Conservation (phyloP, 2,888 invertebrate genomes). For the Papilio elwesi region DNA sequence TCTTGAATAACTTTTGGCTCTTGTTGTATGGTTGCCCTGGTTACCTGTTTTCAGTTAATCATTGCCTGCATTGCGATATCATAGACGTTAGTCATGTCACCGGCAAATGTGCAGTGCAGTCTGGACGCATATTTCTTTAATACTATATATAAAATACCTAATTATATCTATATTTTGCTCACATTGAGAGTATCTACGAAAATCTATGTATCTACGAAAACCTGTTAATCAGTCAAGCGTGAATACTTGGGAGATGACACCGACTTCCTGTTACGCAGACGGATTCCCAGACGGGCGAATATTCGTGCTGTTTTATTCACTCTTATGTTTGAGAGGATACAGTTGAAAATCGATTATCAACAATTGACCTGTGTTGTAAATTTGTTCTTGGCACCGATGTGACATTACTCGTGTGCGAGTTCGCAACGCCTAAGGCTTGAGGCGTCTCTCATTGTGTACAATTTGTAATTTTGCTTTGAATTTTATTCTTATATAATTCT, state of each 20-base stretch:
- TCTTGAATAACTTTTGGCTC: conserved; percentile 27
- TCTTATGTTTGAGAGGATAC: neutral
- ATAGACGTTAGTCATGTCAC: conserved; percentile 5
- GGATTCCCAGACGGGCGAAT: conserved; percentile 20
- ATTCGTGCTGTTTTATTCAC: neutral
- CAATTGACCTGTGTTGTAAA: neutral
- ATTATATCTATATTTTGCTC: neutral
- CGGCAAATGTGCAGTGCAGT: too few relatives aligned
- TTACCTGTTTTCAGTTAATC: conserved; percentile 15
- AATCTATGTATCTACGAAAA: conserved; percentile 10
- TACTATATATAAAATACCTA: neutral
- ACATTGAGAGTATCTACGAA: conserved; percentile 1
- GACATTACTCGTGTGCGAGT: conserved; percentile 43
- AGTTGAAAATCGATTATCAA: conserved; percentile 17
- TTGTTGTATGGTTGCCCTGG: conserved; percentile 16
- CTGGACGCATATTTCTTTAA: too few relatives aligned
- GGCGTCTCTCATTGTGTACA: conserved; percentile 19
- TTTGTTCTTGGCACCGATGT: conserved; percentile 47
- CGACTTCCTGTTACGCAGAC: conserved; percentile 48
- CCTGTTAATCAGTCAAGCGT: conserved; percentile 31
- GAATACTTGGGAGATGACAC: conserved; percentile 45
- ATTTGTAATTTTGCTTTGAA: too few relatives aligned
- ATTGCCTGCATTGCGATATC: neutral
- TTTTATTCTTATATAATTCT: too few relatives aligned
- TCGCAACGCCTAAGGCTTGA: conserved; percentile 30